Evolutionary conservation across 1,140 invertebrate species (phyloP).

Genomic region (Drosophila virilis): DNA sequence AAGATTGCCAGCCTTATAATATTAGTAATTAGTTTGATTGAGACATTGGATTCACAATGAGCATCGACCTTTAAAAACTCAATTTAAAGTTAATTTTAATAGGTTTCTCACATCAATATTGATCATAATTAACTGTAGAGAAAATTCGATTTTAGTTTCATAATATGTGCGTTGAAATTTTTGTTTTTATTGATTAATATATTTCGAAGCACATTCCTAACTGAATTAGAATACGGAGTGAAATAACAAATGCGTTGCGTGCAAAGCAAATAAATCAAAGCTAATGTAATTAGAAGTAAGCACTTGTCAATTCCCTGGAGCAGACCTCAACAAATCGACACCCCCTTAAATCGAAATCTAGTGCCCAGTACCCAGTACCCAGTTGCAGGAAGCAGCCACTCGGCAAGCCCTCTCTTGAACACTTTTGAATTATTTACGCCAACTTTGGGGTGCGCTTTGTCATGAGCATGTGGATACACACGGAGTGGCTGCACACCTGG

Average conservation of each 20-base stretch:
- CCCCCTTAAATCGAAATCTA: not conserved
- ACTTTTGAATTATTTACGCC: conserved; percentile 62
- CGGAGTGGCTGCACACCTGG: conserved; percentile 42
- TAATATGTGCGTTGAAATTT: too few species aligned
- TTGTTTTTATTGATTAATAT: too few species aligned
- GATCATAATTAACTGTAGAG: too few species aligned
- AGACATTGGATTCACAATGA: too few species aligned
- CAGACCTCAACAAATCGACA: not conserved
- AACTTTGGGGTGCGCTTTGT: conserved; percentile 40
- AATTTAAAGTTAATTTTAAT: too few species aligned
- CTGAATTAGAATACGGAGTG: too few species aligned
- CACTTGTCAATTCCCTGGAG: conserved; percentile 45
- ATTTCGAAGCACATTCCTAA: too few species aligned
- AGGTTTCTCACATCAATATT: too few species aligned
- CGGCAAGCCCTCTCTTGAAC: conserved; percentile 29
- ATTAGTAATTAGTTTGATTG: too few species aligned
- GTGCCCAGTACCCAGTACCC: not conserved
- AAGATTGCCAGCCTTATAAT: too few species aligned
- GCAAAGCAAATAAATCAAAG: conserved; percentile 55
- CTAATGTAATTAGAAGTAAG: conserved; percentile 63
- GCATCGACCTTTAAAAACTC: too few species aligned
- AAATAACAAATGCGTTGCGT: conserved; percentile 24
- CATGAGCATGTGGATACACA: conserved; percentile 16
- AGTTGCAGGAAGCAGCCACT: conserved; percentile 12
- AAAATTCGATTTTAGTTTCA: too few species aligned